Conservation (phyloP, 1,140 invertebrate species). For the Uloborus diversus region DNA sequence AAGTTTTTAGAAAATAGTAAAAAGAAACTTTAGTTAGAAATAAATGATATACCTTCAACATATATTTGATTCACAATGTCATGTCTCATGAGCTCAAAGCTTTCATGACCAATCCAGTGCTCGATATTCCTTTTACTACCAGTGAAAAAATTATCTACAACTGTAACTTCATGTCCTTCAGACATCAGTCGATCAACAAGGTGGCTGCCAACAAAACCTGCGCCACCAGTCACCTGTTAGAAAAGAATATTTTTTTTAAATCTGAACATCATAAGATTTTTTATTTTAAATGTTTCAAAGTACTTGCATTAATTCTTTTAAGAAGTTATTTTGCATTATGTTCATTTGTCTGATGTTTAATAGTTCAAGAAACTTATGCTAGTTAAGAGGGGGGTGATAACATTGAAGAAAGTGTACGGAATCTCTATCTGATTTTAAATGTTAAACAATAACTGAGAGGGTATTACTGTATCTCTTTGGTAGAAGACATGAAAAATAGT, state of each 20-base stretch:
- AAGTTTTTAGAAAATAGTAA: no score
- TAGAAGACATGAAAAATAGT: no score
- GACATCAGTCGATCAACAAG: slow-evolving; percentile 95
- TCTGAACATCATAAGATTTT: not conserved
- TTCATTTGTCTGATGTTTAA: not conserved
- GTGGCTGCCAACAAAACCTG: slow-evolving; percentile 99
- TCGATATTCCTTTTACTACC: slow-evolving; percentile 96
- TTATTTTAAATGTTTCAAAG: not conserved
- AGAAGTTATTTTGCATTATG: not conserved
- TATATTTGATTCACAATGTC: slow-evolving; percentile 98
- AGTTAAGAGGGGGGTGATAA: not conserved
- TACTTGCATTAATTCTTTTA: slow-evolving; percentile 1
- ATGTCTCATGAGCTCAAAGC: slow-evolving; percentile 99
- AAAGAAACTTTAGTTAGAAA: no score
- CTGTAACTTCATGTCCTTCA: slow-evolving; percentile 97
- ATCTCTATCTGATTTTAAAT: no score
- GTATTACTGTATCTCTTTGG: no score
- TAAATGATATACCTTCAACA: slow-evolving; percentile 79
- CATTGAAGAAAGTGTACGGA: not conserved
- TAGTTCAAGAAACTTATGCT: not conserved
- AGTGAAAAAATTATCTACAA: slow-evolving; percentile 98
- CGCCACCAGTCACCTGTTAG: slow-evolving; percentile 88
- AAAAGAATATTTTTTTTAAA: not conserved
- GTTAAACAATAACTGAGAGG: no score
- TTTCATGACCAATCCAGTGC: slow-evolving; percentile 98